A percentile compares a stretch with the other conserved stretches of the same genome.
Conservation (phyloP, 2,797 vertebrate genomes). For the Phrynocephalus vlangalii region DNA sequence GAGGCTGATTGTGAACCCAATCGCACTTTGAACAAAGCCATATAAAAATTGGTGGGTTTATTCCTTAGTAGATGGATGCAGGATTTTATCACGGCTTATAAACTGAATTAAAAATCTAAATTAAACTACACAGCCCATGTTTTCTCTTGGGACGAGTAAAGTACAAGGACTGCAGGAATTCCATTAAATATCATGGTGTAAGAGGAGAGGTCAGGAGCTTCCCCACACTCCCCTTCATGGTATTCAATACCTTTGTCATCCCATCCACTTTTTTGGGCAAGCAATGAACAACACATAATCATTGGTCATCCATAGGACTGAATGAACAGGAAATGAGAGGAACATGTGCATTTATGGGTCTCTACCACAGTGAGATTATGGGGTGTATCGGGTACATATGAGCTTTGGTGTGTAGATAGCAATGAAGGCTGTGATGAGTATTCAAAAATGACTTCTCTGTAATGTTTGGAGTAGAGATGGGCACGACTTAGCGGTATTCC, state of each 20-base stretch:
- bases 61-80: background rate
- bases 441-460: too few relatives aligned
- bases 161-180: background rate
- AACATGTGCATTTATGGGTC: background rate
- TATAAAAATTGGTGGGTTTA: too few relatives aligned
- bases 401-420: background rate
- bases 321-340: background rate
- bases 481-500: too few relatives aligned
- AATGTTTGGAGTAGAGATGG: too few relatives aligned
- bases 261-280: background rate
- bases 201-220: too few relatives aligned
- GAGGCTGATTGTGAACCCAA: background rate
- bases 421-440: too few relatives aligned
- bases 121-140: background rate
- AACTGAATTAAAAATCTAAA: background rate
- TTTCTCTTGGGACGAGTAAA: background rate
- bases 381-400: too few relatives aligned
- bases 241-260: background rate
- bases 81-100: background rate
- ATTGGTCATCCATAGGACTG: background rate
- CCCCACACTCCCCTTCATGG: background rate
- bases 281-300: background rate
- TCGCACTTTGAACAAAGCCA: background rate
- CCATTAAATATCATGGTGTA: background rate
- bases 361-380: background rate